Percentiles rank a stretch among this genome's conserved stretches.
Evolutionary conservation across 1,140 invertebrate species (phyloP).

Genomic region (Plutomurus gul): DNA sequence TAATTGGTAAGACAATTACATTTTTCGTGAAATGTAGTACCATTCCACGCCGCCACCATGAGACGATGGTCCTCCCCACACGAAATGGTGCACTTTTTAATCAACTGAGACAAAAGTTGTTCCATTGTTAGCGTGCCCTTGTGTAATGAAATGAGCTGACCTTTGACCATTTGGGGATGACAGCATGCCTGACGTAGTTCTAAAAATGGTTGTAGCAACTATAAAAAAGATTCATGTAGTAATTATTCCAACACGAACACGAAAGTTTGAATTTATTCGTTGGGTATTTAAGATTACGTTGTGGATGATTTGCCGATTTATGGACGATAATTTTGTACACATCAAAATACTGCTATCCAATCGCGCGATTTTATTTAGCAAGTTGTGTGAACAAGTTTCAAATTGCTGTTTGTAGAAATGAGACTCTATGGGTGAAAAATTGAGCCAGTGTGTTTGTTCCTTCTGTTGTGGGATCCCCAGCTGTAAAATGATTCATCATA

Average conservation of each 20-base stretch:
- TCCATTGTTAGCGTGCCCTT: conserved; percentile 70
- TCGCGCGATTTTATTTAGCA: conserved; percentile 56
- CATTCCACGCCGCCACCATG: conserved; percentile 69
- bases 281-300: conserved; percentile 53
- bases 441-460: conserved; percentile 61
- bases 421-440: conserved; percentile 66
- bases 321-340: conserved; percentile 57
- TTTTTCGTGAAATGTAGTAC: too few relatives aligned
- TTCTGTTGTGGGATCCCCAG: conserved; percentile 61
- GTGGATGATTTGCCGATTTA: conserved; percentile 59
- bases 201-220: conserved; percentile 67
- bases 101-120: conserved; percentile 69
- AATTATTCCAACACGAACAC: too few relatives aligned
- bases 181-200: conserved; percentile 73
- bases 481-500: conserved; percentile 54
- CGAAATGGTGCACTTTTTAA: conserved; percentile 67
- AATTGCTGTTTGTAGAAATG: conserved; percentile 65
- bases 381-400: conserved; percentile 57
- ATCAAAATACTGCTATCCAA: conserved; percentile 42
- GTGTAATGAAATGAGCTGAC: conserved; percentile 64
- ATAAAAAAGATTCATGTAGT: background rate
- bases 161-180: conserved; percentile 70
- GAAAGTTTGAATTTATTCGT: background rate
- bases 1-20: too few relatives aligned
- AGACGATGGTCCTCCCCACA: conserved; percentile 69